Evolutionary conservation across 2,888 invertebrate species (phyloP), one percentile per base, ranked within the genome.

Genomic region (Drosophila anomelani): DNA sequence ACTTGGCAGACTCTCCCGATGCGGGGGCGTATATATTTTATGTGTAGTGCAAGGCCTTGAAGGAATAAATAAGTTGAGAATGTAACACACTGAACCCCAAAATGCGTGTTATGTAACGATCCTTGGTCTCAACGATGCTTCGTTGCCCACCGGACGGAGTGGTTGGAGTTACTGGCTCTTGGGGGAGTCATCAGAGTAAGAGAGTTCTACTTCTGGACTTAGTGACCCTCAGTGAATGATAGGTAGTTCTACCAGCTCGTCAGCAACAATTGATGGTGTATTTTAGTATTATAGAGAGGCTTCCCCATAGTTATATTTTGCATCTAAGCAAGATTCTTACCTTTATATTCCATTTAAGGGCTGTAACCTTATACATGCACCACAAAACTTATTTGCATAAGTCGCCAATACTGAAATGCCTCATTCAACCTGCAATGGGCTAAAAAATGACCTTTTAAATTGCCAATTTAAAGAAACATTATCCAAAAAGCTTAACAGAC

Each of bases 41-140:
- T 79, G 75, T 83, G 73, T 79, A 84, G 77, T 78, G 76, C 76
- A 80, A 82, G 68, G 77, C 56, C 75, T 69, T 77, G 63, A 79
- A 56, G 79, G 75, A 84, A 85, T 85, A 83, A 84, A 83, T 59
- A 49, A 78, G 71, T 71, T 75, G 43, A 63, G 76, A 75, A 75
- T 63, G 49, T 68, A 77, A 72, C 55, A 66, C 71, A 68, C 55
- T 77, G 43, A 71, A 70, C 46, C 61, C 29, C 26, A 13, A 53
- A 53, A 56, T 62, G 59, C 63, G 59, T 63, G 60, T 85, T 85
- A 85, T 84, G 82, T 84, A 85, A 83, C 62, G 43, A 32, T 43
- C 29, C 64, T 64, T 15, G 41, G 32, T 23, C 32, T 3, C 8
- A 5, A 29, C n/a, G 36, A 29, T 20, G 29, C 29, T 15, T 10